phyloP scores from a whole-genome alignment of 1,140 invertebrate species.

The Cheumatopsyche charites region DNA sequence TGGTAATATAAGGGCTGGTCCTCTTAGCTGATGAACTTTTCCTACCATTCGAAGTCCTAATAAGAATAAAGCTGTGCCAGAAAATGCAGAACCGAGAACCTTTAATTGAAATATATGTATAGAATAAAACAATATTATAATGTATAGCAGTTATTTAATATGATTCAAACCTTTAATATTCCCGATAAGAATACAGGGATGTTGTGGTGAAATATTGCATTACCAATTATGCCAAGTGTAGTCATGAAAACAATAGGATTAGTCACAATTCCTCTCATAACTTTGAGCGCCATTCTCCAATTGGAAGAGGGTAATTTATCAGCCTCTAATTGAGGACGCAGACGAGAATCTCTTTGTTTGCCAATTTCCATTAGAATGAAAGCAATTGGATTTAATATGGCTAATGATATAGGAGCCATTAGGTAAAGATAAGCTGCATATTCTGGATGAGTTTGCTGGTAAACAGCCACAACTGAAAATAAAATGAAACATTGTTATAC shows the following conservation, averaged over 20 bases:
- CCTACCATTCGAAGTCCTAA: constrained; percentile 94
- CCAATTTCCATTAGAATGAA: constrained; percentile 90
- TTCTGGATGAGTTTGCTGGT: constrained; percentile 81
- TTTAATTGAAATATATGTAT: too few species aligned
- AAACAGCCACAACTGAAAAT: constrained; percentile 75
- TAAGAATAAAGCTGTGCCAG: constrained; percentile 87
- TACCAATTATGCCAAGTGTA: constrained; percentile 85
- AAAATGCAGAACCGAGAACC: constrained; percentile 87
- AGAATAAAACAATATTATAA: too few species aligned
- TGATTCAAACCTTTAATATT: constrained; percentile 71
- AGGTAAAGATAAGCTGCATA: constrained; percentile 92
- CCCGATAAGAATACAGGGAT: constrained; percentile 77
- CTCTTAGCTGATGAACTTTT: constrained; percentile 78
- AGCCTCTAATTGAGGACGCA: not conserved
- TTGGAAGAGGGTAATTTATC: constrained; percentile 24
- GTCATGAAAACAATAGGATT: constrained; percentile 96
- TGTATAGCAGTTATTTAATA: too few species aligned
- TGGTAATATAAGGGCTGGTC: constrained; percentile 78
- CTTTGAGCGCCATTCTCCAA: constrained; percentile 45
- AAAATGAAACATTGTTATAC: constrained; percentile 36
- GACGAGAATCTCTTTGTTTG: constrained; percentile 62
- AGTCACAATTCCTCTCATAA: constrained; percentile 72
- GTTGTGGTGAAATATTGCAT: constrained; percentile 79
- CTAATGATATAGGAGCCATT: constrained; percentile 91
- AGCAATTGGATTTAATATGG: constrained; percentile 91